Conservation (phyloP, 2,888 invertebrate genomes). For the Acronicta aceris region DNA sequence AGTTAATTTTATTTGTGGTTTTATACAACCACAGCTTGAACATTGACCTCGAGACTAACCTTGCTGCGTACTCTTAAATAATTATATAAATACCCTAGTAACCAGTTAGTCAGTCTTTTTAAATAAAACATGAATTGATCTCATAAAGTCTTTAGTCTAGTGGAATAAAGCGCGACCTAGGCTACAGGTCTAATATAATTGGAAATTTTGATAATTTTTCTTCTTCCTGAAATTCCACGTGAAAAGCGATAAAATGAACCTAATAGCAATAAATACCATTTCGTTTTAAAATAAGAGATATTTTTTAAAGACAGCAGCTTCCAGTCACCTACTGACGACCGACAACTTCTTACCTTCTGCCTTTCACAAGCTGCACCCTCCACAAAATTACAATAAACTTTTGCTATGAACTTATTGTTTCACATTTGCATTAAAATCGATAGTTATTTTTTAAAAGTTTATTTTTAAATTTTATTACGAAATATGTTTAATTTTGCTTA, state of each 20-base stretch:
- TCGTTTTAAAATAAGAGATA: slow-evolving; percentile 12
- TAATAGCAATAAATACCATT: slow-evolving; percentile 7
- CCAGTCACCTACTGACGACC: slow-evolving; percentile 2
- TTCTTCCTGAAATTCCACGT: not conserved
- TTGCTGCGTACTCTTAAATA: not conserved
- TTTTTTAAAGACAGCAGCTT: slow-evolving; percentile 22
- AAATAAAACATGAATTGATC: no score
- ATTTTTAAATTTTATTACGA: no score
- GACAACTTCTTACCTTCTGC: slow-evolving; percentile 13
- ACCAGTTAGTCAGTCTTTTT: no score
- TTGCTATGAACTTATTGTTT: not conserved
- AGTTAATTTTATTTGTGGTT: slow-evolving; percentile 4
- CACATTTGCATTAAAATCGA: no score
- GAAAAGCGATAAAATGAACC: slow-evolving; percentile 16
- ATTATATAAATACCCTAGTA: no score
- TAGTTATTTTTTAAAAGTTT: no score
- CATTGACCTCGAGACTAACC: not conserved
- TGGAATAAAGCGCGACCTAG: no score
- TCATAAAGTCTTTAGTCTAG: no score
- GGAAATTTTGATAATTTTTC: no score
- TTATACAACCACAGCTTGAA: not conserved
- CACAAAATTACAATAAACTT: slow-evolving; percentile 31
- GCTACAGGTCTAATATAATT: no score
- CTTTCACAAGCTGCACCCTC: slow-evolving; percentile 25
- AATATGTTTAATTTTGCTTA: no score